A percentile compares a stretch with the other conserved stretches of the same genome.
phyloP scores from a whole-genome alignment of 1,140 invertebrate genomes.

The Brachionus rubens region DNA sequence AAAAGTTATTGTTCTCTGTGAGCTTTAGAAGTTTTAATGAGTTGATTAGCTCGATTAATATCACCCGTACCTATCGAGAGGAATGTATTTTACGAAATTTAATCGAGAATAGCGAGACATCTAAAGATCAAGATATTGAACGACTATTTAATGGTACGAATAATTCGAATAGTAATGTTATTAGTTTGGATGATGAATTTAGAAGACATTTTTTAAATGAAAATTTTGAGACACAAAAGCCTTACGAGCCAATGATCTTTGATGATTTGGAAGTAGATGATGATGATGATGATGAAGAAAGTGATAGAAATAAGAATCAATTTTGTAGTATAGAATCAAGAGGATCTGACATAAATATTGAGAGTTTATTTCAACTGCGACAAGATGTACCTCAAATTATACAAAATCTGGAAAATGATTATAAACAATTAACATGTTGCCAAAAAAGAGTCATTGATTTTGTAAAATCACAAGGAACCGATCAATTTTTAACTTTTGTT shows the following conservation, averaged over 20 bases:
- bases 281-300: too few species aligned
- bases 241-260: too few species aligned
- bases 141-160: neutral
- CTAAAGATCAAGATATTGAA: neutral
- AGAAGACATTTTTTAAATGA: neutral
- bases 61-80: neutral
- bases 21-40: neutral
- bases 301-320: too few species aligned
- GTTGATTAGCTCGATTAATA: neutral
- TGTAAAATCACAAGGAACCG: neutral
- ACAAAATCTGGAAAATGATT: too few species aligned
- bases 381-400: too few species aligned
- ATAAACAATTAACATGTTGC: too few species aligned
- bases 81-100: neutral
- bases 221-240: slow-evolving; percentile 5
- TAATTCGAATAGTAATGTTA: neutral
- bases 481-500: neutral
- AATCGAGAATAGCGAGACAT: neutral
- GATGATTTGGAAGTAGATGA: too few species aligned
- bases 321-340: too few species aligned
- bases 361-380: too few species aligned
- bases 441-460: too few species aligned
- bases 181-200: neutral
- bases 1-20: slow-evolving; percentile 1
- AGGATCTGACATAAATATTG: too few species aligned